These are phyloP conservation scores for Stomorhina lunata DNA, from an alignment of 2,888 invertebrate species.

Conservation along the genomic window DNA sequence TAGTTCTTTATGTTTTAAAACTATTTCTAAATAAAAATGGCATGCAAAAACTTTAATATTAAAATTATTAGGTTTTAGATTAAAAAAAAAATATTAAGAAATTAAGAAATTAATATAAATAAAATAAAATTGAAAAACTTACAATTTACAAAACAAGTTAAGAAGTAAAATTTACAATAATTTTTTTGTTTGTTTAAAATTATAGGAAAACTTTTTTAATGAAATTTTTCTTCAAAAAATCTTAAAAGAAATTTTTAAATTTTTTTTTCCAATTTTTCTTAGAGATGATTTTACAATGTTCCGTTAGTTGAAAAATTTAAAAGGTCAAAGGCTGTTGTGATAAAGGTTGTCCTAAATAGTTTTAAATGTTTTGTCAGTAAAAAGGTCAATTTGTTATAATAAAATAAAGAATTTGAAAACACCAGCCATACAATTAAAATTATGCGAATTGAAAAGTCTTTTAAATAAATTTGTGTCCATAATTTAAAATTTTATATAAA, in stretches of 20 bases:
- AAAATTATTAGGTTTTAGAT: constrained; percentile 27
- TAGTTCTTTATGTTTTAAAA: constrained; percentile 12
- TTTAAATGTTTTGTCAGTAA: constrained; percentile 3
- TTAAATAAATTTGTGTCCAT: too few species aligned
- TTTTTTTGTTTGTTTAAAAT: neutral
- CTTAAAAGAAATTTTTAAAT: neutral
- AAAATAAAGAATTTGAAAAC: constrained; percentile 7
- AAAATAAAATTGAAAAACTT: constrained; percentile 35
- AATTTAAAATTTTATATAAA: too few species aligned
- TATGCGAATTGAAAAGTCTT: too few species aligned
- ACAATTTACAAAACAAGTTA: constrained; percentile 16
- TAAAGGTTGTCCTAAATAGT: neutral
- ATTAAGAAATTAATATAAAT: too few species aligned
- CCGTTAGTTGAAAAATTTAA: neutral
- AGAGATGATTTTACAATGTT: constrained; percentile 3
- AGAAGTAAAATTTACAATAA: constrained; percentile 29
- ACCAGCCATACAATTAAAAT: constrained; percentile 15
- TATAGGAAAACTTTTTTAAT: neutral
- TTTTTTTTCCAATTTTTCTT: neutral
- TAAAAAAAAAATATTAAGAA: constrained; percentile 27
- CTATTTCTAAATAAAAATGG: constrained; percentile 50
- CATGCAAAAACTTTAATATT: constrained; percentile 52
- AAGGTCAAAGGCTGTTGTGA: constrained; percentile 5
- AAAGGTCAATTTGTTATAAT: constrained; percentile 13
- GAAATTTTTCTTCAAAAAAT: neutral